phyloP scores from a whole-genome alignment of 2,888 invertebrate species.

The Drosophila robusta region DNA sequence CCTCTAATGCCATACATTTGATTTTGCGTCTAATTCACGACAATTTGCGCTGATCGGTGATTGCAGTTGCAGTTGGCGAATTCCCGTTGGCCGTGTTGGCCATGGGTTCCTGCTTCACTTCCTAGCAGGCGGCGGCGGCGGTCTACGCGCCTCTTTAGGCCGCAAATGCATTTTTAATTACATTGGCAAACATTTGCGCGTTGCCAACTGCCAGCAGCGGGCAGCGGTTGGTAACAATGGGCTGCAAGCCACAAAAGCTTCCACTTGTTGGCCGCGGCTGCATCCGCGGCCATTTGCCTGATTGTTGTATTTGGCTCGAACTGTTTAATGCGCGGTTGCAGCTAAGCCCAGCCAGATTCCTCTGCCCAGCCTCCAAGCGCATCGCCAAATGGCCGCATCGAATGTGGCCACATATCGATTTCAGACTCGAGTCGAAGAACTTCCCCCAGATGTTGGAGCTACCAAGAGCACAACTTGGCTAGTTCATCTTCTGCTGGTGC shows the following conservation, averaged over 20 bases:
- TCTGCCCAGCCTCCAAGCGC: not conserved
- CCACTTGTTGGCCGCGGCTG: conserved; percentile 21
- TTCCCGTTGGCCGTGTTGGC: conserved; percentile 22
- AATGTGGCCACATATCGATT: conserved; percentile 70
- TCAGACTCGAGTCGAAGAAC: conserved; percentile 39
- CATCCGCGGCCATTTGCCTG: conserved; percentile 52
- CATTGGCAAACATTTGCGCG: conserved; percentile 74
- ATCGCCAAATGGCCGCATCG: conserved; percentile 27
- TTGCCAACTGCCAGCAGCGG: conserved; percentile 31
- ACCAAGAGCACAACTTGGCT: conserved; percentile 1
- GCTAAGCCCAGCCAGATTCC: conserved; percentile 13
- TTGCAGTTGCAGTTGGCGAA: conserved; percentile 36
- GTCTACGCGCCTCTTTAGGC: conserved; percentile 66
- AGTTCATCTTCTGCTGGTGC: conserved; percentile 39
- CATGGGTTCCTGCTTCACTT: conserved; percentile 20
- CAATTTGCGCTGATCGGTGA: conserved; percentile 74
- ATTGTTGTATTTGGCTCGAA: conserved; percentile 72
- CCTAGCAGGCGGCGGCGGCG: conserved; percentile 14
- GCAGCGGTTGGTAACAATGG: conserved; percentile 29
- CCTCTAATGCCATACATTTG: conserved; percentile 69
- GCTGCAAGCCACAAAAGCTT: not conserved
- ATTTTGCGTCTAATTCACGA: conserved; percentile 69
- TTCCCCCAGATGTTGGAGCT: too few species aligned
- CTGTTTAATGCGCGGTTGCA: conserved; percentile 50
- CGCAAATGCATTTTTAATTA: conserved; percentile 77